phyloP scores from a whole-genome alignment of 2,888 invertebrate genomes.

The Oxycera nigricornis region DNA sequence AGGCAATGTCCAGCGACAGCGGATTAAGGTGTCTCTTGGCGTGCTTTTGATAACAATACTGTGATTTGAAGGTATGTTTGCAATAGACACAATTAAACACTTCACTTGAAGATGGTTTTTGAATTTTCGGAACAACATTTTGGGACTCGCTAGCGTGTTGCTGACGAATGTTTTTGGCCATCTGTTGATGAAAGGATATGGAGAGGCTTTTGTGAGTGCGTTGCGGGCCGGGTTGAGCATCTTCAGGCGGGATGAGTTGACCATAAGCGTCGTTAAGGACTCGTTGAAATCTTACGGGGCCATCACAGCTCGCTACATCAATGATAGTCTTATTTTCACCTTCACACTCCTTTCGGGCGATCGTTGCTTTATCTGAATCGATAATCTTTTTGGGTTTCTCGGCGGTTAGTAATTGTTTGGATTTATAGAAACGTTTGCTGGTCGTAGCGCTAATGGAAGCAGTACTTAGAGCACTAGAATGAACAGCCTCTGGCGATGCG shows the following conservation, averaged over 20 bases:
- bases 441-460: not conserved
- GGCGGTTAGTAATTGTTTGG: not conserved
- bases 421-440: not conserved
- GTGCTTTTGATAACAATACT: constrained; percentile 86
- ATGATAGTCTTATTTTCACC: constrained; percentile 68
- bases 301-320: constrained; percentile 91
- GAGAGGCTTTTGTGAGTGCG: constrained; percentile 60
- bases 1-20: constrained; percentile 61
- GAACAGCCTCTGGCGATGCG: not conserved
- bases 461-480: constrained; percentile 36
- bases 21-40: constrained; percentile 73
- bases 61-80: constrained; percentile 81
- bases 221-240: constrained; percentile 50
- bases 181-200: constrained; percentile 61
- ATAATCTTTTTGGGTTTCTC: constrained; percentile 1
- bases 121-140: constrained; percentile 37
- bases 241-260: constrained; percentile 60
- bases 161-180: constrained; percentile 58
- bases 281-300: constrained; percentile 85
- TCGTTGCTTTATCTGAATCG: constrained; percentile 2
- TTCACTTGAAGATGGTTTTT: constrained; percentile 56
- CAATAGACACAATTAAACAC: constrained; percentile 77
- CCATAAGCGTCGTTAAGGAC: constrained; percentile 84
- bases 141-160: constrained; percentile 35
- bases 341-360: constrained; percentile 41